These are phyloP conservation scores for Columba livia DNA, from an alignment of 2,113 vertebrate genomes.

Conservation along the genomic window DNA sequence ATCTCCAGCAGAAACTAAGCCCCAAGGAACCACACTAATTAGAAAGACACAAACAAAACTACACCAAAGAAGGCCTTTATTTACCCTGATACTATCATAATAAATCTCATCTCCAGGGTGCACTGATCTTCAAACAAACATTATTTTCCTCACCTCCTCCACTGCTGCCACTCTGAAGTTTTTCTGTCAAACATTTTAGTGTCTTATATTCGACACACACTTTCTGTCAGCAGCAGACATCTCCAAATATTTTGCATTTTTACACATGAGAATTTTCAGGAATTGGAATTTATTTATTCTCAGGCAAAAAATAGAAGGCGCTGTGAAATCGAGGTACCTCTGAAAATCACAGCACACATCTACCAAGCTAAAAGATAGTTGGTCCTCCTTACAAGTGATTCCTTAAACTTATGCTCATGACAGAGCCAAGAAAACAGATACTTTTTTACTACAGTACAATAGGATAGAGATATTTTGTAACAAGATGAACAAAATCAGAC, in stretches of 20 bases:
- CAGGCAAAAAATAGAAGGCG: background rate
- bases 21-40: conserved; percentile 5
- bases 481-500: background rate
- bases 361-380: background rate
- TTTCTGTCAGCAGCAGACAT: background rate
- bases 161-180: background rate
- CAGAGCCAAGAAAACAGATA: background rate
- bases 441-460: background rate
- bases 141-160: background rate
- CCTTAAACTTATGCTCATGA: background rate
- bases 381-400: background rate
- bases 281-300: background rate
- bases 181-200: background rate
- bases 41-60: conserved; percentile 55
- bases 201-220: background rate
- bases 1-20: conserved; percentile 8
- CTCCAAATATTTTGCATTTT: background rate
- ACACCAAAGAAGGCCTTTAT: conserved; percentile 30
- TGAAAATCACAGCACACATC: background rate
- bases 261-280: background rate
- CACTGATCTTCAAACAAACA: conserved; percentile 60
- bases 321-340: background rate
- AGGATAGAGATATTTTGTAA: background rate
- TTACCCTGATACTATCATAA: conserved; percentile 54
- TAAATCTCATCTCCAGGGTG: conserved; percentile 58